These are phyloP conservation scores for Caenorhabditis remanei DNA, from an alignment of 1,140 invertebrate genomes.

Conservation along the genomic window DNA sequence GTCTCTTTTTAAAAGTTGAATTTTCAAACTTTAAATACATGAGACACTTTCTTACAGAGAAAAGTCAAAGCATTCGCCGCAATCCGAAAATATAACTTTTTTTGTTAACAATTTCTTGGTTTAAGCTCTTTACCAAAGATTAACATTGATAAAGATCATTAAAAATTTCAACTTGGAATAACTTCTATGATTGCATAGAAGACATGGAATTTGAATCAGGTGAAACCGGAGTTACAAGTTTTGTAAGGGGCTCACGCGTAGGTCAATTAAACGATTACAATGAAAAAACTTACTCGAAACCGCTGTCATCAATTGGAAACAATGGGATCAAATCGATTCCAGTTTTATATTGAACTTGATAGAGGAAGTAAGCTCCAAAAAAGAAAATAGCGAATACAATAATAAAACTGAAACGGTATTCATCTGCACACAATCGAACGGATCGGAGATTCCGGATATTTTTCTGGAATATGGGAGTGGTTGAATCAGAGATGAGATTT, in stretches of 20 bases:
- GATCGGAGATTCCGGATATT: slow-evolving; percentile 33
- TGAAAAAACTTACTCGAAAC: slow-evolving; percentile 58
- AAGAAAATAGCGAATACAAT: slow-evolving; percentile 33
- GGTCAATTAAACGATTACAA: not conserved
- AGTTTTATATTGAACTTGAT: slow-evolving; percentile 61
- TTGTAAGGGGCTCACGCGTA: not conserved
- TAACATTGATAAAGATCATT: too few relatives aligned
- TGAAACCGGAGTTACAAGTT: not conserved
- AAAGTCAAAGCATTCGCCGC: too few relatives aligned
- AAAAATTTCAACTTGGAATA: too few relatives aligned
- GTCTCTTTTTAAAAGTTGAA: too few relatives aligned
- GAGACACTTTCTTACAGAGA: too few relatives aligned
- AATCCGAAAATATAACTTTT: too few relatives aligned
- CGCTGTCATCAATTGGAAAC: slow-evolving; percentile 58
- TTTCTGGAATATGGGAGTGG: slow-evolving; percentile 20
- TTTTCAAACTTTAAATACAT: too few relatives aligned
- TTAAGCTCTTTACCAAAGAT: too few relatives aligned
- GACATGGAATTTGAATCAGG: too few relatives aligned
- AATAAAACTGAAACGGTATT: slow-evolving; percentile 45
- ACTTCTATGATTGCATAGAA: too few relatives aligned
- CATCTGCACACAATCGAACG: slow-evolving; percentile 26
- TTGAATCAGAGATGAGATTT: not conserved
- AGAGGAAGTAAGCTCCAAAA: slow-evolving; percentile 36
- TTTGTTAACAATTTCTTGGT: too few relatives aligned
- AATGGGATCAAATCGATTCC: slow-evolving; percentile 60